Base-by-base conservation (phyloP, 2,888 invertebrate species). In the Galeruca laticollis region DNA sequence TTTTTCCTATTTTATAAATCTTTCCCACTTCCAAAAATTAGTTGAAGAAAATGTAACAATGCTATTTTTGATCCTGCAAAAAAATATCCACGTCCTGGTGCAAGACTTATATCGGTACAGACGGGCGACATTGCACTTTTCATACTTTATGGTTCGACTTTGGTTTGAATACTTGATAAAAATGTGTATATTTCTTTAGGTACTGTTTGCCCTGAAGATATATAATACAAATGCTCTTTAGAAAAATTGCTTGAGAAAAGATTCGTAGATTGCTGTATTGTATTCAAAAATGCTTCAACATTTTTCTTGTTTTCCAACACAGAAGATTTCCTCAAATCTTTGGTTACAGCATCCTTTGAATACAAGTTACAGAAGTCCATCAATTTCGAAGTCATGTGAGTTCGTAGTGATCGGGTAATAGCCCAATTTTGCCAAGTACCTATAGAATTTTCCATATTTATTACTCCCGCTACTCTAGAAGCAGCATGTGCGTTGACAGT, bases 181-280 rank as follows among this genome's bases (percentile, higher is more conserved):
- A 37, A 37, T 37, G 6, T 11, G 37, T 37, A 37, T 9, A 37
- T 11, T 6, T 37, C n/a, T n/a, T n/a, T n/a, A n/a, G n/a, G n/a
- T n/a, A n/a, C n/a, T n/a, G n/a, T n/a, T n/a, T n/a, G n/a, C 37
- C 37, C 37, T 37, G 37, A 37, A 37, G 37, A 37, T 37, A 37
- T 9, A 9, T 37, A 9, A 37, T 37, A 37, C 11, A 37, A 37
- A 11, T 37, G 37, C 6, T 37, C 37, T 11, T 9, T 11, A 37
- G 37, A 37, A 6, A 37, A 37, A 37, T 37, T 11, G 11, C 8
- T 37, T 37, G 37, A 37, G 11, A 37, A 37, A 9, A 11, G 37
- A 37, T 37, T 37, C 11, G 37, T 37, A 37, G 11, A 37, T 11
- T 37, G 37, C 11, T 37, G 8, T 11, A 37, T 37, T 37, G 11